phyloP scores from a whole-genome alignment of 2,888 invertebrate species.

The Invenusta paracnida region DNA sequence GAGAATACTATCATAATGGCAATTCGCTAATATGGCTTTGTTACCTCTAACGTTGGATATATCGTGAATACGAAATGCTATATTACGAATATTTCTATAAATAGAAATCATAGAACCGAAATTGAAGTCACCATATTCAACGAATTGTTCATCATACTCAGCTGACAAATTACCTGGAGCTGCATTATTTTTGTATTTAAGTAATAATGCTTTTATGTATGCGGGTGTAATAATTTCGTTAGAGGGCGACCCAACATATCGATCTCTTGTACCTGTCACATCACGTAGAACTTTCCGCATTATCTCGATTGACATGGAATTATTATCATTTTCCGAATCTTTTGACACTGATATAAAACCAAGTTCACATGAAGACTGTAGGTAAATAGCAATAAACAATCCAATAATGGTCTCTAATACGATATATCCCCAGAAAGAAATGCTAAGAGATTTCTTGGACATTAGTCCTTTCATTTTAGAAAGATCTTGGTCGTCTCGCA shows the following conservation, averaged over 20 bases:
- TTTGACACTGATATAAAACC: background rate
- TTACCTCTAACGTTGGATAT: background rate
- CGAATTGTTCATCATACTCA: background rate
- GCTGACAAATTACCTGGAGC: background rate
- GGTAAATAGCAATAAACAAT: background rate
- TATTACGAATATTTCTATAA: conserved; percentile 8
- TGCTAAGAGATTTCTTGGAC: background rate
- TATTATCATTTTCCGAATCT: background rate
- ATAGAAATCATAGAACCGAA: background rate
- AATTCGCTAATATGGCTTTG: conserved; percentile 71
- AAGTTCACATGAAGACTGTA: background rate
- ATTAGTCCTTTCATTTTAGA: background rate
- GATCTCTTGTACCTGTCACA: background rate
- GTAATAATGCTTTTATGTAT: background rate
- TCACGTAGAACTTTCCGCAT: background rate
- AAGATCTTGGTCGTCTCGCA: no score
- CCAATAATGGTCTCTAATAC: background rate
- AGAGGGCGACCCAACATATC: conserved; percentile 1
- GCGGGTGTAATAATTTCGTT: background rate
- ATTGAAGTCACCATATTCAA: background rate
- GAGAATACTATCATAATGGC: conserved; percentile 82
- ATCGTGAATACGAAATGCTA: conserved; percentile 11
- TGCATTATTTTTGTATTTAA: background rate
- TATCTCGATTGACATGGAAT: background rate
- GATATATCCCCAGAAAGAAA: background rate